A percentile compares a stretch with the other conserved stretches of the same genome.
Conservation (phyloP, 1,140 invertebrate species). For the Oryzaephilus surinamensis region DNA sequence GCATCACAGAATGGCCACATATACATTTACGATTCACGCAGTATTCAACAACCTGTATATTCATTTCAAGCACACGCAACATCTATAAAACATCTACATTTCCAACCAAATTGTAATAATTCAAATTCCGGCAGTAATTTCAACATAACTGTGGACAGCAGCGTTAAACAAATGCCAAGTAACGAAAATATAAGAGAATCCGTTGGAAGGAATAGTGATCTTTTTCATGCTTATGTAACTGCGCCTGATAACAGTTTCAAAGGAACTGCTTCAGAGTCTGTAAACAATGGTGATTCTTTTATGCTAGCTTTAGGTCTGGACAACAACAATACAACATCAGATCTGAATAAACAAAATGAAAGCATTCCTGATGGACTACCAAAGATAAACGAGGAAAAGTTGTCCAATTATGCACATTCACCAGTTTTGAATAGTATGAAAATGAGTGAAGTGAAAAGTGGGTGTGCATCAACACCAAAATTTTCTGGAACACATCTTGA, state of each 20-base stretch:
- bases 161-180: neutral
- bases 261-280: neutral
- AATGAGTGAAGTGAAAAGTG: constrained; percentile 2
- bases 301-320: constrained; percentile 17
- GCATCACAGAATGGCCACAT: constrained; percentile 29
- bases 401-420: too few species aligned
- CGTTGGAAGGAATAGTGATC: too few species aligned
- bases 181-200: too few species aligned
- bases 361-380: constrained; percentile 1
- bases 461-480: constrained; percentile 1
- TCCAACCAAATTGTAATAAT: constrained; percentile 14
- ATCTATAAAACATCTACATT: constrained; percentile 21
- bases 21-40: constrained; percentile 27
- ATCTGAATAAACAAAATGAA: constrained; percentile 8
- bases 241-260: neutral
- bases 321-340: constrained; percentile 13
- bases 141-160: neutral
- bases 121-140: constrained; percentile 1
- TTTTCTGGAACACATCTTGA: neutral
- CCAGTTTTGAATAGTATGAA: too few species aligned
- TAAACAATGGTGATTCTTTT: constrained; percentile 19
- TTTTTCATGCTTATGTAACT: neutral
- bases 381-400: neutral
- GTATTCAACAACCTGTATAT: constrained; percentile 21
- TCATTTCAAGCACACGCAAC: constrained; percentile 21